Percentiles rank a stretch among this genome's conserved stretches.
phyloP scores from a whole-genome alignment of 2,113 vertebrate species.

The Nestor notabilis region DNA sequence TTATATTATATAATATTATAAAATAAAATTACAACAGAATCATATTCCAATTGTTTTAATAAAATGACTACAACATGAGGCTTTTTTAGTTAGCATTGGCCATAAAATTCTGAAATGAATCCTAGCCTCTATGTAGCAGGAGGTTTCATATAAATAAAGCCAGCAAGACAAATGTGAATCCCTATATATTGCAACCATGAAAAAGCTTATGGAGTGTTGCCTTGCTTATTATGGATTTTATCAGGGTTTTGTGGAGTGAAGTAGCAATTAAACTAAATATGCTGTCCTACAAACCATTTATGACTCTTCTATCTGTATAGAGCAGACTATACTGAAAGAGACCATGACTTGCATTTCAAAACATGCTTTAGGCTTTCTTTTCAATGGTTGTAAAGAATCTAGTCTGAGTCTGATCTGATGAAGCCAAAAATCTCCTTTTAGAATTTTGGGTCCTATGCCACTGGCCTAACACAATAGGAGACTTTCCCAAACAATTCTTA shows the following conservation, averaged over 20 bases:
- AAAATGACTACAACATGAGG: not conserved
- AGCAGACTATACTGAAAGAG: not conserved
- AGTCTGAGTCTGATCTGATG: not conserved
- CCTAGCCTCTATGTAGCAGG: not conserved
- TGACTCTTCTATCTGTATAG: not conserved
- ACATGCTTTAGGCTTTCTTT: not conserved
- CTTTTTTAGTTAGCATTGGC: not conserved
- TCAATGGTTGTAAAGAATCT: not conserved
- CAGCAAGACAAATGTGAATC: conserved; percentile 15
- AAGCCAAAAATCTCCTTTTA: not conserved
- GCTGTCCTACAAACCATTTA: conserved; percentile 19
- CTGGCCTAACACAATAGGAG: not conserved
- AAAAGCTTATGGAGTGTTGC: not conserved
- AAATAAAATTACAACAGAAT: not conserved
- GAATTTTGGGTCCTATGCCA: not conserved
- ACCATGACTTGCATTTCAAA: not conserved
- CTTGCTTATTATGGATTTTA: conserved; percentile 30
- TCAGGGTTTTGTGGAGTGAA: not conserved
- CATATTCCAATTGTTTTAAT: not conserved
- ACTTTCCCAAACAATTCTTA: not conserved
- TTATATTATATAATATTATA: too few species aligned
- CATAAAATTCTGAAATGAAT: conserved; percentile 4
- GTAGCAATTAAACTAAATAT: conserved; percentile 16
- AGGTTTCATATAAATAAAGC: conserved; percentile 6
- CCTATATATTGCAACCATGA: not conserved